These are phyloP conservation scores for Sparus aurata DNA, from an alignment of 2,797 vertebrate genomes.

Conservation along the genomic window DNA sequence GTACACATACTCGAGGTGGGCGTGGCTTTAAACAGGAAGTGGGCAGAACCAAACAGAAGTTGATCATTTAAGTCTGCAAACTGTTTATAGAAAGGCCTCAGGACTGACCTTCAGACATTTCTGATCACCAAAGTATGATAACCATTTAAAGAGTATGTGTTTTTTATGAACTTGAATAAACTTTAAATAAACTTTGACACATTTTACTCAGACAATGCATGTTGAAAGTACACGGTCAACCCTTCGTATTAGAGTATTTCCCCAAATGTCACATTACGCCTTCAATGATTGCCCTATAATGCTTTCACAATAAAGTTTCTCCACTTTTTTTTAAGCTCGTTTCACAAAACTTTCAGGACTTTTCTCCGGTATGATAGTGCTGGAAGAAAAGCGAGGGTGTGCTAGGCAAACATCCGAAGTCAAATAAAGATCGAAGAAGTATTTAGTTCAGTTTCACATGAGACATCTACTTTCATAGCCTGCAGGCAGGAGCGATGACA, in stretches of 20 bases:
- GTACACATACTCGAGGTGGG: too few relatives aligned
- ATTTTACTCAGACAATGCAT: too few relatives aligned
- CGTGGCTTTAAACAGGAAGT: too few relatives aligned
- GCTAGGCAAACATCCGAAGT: background rate
- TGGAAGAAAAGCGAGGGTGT: background rate
- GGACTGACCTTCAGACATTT: too few relatives aligned
- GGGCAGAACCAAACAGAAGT: too few relatives aligned
- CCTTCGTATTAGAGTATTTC: background rate
- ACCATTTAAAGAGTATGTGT: too few relatives aligned
- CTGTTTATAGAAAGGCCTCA: too few relatives aligned
- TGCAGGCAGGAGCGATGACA: slow-evolving; percentile 52
- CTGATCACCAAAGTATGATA: too few relatives aligned
- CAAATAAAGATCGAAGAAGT: slow-evolving; percentile 18
- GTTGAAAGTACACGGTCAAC: too few relatives aligned
- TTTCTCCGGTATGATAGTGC: background rate
- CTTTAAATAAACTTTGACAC: too few relatives aligned
- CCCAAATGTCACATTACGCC: background rate
- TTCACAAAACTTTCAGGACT: background rate
- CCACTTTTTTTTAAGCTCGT: background rate
- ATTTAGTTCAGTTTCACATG: slow-evolving; percentile 36
- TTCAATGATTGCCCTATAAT: background rate
- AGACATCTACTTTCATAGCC: slow-evolving; percentile 47
- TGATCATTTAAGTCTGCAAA: too few relatives aligned
- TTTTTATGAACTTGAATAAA: too few relatives aligned
- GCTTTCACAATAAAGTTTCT: background rate